Conservation (phyloP, 2,113 vertebrate species). For the Centrocercus urophasianus region DNA sequence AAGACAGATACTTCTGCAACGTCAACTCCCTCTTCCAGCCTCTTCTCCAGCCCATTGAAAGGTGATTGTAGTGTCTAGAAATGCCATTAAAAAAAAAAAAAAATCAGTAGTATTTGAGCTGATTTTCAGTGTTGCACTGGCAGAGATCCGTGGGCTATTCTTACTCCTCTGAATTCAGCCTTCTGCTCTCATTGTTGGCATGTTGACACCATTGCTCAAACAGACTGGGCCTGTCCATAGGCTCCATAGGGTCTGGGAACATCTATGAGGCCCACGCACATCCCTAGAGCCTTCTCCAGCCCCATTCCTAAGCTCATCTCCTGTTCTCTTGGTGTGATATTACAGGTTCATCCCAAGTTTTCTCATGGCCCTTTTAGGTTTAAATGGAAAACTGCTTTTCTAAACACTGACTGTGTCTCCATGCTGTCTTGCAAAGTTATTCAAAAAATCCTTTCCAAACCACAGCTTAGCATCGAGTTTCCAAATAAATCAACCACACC, state of each 20-base stretch:
- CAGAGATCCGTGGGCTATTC: background rate
- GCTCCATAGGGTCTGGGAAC: background rate
- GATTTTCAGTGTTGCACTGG: background rate
- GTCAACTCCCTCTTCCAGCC: background rate
- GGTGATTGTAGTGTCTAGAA: background rate
- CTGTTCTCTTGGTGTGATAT: background rate
- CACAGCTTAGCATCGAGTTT: background rate
- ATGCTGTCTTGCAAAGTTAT: background rate
- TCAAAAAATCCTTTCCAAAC: background rate
- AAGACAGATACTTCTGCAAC: background rate
- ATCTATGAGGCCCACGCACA: fast-evolving
- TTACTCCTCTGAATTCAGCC: background rate
- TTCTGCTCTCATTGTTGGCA: background rate
- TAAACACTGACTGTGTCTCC: background rate
- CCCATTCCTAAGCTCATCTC: background rate
- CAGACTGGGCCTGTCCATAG: background rate
- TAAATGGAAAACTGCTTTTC: background rate
- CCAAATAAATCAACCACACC: background rate
- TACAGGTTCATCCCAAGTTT: background rate
- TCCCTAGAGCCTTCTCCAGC: background rate
- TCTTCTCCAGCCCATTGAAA: background rate
- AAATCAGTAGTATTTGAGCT: background rate
- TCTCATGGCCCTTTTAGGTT: background rate
- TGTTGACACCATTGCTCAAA: background rate
- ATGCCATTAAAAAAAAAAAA: background rate